Evolutionary conservation across 2,797 vertebrate species (phyloP).

Genomic region (Siniperca obscura): DNA sequence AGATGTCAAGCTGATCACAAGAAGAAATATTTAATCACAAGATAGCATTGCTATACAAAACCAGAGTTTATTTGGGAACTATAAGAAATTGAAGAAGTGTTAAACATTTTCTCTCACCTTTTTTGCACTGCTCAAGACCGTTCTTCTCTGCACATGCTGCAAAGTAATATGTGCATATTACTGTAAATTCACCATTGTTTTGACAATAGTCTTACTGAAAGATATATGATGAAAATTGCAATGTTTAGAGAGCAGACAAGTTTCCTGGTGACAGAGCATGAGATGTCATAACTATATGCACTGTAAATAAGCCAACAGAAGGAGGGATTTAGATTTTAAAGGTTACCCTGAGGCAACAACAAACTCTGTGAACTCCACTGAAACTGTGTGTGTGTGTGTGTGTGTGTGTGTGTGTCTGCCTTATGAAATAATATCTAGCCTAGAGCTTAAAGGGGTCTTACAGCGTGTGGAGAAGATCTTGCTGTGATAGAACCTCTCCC

Average conservation of each 20-base stretch:
- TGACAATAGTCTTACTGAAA: neutral
- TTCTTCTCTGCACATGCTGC: slow-evolving; percentile 86
- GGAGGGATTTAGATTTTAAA: neutral
- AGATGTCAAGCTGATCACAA: neutral
- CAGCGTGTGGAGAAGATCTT: slow-evolving; percentile 81
- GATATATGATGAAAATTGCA: neutral
- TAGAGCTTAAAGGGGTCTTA: slow-evolving; percentile 57
- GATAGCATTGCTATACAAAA: neutral
- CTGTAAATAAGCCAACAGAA: neutral
- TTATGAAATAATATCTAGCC: neutral
- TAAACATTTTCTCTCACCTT: slow-evolving; percentile 70
- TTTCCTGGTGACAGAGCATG: neutral
- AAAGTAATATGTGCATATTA: slow-evolving; percentile 32
- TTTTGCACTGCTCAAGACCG: slow-evolving; percentile 80
- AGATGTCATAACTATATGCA: neutral
- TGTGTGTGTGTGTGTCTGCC: neutral
- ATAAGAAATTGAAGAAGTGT: neutral
- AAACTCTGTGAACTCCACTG: neutral
- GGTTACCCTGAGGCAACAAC: neutral
- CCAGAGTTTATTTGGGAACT: neutral
- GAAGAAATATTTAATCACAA: neutral
- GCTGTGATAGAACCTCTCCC: slow-evolving; percentile 79
- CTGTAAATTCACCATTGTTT: neutral
- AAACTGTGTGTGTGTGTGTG: neutral
- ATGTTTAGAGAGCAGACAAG: neutral